Base-by-base conservation (phyloP, 2,888 invertebrate species). In the Auanema freiburgensis region DNA sequence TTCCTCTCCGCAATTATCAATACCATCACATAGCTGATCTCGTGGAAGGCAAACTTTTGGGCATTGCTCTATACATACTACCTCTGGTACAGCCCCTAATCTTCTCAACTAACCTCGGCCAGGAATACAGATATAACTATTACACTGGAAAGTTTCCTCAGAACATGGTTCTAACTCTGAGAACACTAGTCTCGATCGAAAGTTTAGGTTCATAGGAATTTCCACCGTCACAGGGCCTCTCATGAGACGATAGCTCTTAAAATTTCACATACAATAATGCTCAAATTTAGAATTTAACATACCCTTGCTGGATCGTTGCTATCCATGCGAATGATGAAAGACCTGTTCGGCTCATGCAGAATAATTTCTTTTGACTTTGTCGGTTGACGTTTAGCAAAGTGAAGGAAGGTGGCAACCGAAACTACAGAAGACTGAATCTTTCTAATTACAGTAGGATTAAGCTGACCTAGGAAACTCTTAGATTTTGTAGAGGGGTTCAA, bases 181-280 rank as follows among this genome's bases (percentile, higher is more conserved):
- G 23, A 72, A 63, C 11, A 65, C 14, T 1, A 72, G 21, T 44
- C 69, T 63, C 3, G 71, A 68, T 10, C 69, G 69, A 25, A 69
- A 72, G 49, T 72, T 72, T 40, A 72, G 42, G 41, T 72, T 72
- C 69, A 72, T 69, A 44, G 71, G 71, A 41, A 72, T 72, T 16
- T 57, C 44, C 12, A 72, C 18, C 46, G 52, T 52, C 3, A 72
- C 63, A 4, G 69, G 63, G 10, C 65, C 62, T 10, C 50, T 40
- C 57, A 69, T 59, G 21, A 60, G 24, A 14, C 65, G 69, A 51
- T 72, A 72, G 11, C 65, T 67, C 67, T 69, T 55, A 23, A 66
- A 59, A 5, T 33, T 5, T 33, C 3, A 33, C 3, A 33, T 33
- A 33, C 8, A 33, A 33, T 5, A n/a, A n/a, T n/a, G n/a, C n/a